Evolutionary conservation across 37 sponge, comb jelly and placozoan genomes (phyloP).

Genomic region (Geodia barretti): DNA sequence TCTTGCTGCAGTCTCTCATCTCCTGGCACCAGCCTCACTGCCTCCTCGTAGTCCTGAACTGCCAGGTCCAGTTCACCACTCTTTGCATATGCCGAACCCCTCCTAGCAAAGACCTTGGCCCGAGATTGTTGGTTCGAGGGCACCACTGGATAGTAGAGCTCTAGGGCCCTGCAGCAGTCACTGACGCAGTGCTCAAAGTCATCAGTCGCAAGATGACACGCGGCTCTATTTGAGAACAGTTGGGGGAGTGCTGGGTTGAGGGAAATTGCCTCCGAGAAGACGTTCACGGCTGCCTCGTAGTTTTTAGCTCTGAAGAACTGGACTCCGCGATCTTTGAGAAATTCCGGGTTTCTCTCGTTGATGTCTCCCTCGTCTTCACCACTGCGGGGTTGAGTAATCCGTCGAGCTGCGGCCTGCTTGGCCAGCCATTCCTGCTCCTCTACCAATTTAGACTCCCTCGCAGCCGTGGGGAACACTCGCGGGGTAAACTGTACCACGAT

Average conservation of each 20-base stretch:
- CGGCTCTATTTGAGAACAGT: constrained; percentile 87
- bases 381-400: constrained; percentile 34
- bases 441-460: constrained; percentile 80
- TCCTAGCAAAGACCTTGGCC: constrained; percentile 80
- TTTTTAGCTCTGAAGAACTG: constrained; percentile 82
- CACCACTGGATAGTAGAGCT: constrained; percentile 85
- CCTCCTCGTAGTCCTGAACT: constrained; percentile 76
- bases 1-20: constrained; percentile 62
- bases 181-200: constrained; percentile 63
- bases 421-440: constrained; percentile 96
- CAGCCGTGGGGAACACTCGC: constrained; percentile 90
- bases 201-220: constrained; percentile 66
- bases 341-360: constrained; percentile 90
- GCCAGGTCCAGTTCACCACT: constrained; percentile 54
- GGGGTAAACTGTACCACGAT: constrained; percentile 92
- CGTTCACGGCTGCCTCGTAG: constrained; percentile 91
- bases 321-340: constrained; percentile 91
- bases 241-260: constrained; percentile 79
- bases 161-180: constrained; percentile 81
- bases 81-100: constrained; percentile 89
- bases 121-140: constrained; percentile 70
- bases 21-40: constrained; percentile 59
- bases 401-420: constrained; percentile 89
- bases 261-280: constrained; percentile 83
- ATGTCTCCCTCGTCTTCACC: constrained; percentile 47